phyloP scores from a whole-genome alignment of 53 echinoderm and acorn worm species.

The Hippasteria phrygiana region DNA sequence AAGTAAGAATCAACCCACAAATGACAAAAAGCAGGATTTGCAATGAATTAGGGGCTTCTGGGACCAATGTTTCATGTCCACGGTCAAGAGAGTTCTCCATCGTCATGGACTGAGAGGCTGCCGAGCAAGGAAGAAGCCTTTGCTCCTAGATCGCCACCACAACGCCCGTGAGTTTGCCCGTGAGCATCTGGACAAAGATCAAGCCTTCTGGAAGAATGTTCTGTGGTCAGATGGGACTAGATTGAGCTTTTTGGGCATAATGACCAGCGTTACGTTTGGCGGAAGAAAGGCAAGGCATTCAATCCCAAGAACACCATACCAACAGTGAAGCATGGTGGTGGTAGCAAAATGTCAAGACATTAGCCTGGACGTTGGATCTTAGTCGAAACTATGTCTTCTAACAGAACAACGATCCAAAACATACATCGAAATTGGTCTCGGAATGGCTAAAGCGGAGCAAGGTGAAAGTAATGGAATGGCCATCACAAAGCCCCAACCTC shows the following conservation, averaged over 20 bases:
- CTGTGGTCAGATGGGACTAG: constrained; percentile 44
- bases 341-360: constrained; percentile 2
- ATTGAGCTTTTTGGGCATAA: constrained; percentile 33
- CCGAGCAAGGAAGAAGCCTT: constrained; percentile 50
- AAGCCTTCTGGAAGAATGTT: constrained; percentile 30
- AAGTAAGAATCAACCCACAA: no score
- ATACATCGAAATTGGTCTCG: constrained; percentile 22
- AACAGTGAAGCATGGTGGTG: constrained; percentile 69
- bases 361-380: constrained; percentile 4
- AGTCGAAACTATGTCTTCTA: background rate
- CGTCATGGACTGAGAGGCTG: constrained; percentile 12
- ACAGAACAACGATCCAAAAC: constrained; percentile 37
- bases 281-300: constrained; percentile 37
- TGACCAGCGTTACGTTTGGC: constrained; percentile 33
- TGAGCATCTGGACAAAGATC: constrained; percentile 28
- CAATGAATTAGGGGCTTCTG: background rate
- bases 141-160: constrained; percentile 23
- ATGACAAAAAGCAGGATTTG: background rate
- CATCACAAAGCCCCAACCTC: constrained; percentile 7
- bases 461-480: constrained; percentile 44
- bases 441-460: constrained; percentile 32
- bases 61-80: constrained; percentile 48
- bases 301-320: constrained; percentile 60
- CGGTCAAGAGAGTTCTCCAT: constrained; percentile 39
- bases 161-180: constrained; percentile 42